Conservation (phyloP, 2,888 invertebrate species). For the Lypha dubia region DNA sequence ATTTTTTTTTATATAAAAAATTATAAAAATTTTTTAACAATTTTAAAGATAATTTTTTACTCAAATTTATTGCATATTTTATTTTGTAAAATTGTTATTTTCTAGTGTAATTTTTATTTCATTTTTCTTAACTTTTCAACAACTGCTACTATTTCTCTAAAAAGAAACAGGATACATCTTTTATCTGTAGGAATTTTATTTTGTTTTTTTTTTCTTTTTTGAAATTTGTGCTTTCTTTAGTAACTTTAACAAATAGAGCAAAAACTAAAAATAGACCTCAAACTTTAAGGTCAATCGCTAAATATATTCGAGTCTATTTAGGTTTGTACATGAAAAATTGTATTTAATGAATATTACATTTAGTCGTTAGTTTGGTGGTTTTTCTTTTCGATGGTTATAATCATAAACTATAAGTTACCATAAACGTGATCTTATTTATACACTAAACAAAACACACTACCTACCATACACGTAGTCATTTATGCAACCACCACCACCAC, state of each 20-base stretch:
- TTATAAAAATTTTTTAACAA: too few species aligned
- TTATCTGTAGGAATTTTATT: too few species aligned
- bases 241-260: background rate
- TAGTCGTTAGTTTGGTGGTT: conserved; percentile 38
- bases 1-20: too few species aligned
- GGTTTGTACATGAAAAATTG: conserved; percentile 57
- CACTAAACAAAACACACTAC: conserved; percentile 24
- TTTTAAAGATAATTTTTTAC: too few species aligned
- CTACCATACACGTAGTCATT: background rate
- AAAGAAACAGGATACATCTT: too few species aligned
- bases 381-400: conserved; percentile 51
- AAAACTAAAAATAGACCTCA: conserved; percentile 18
- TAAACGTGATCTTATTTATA: conserved; percentile 72
- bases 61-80: too few species aligned
- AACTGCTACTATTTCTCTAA: too few species aligned
- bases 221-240: background rate
- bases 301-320: conserved; percentile 55
- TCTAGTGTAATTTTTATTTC: too few species aligned
- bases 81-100: too few species aligned
- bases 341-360: conserved; percentile 68
- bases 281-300: conserved; percentile 57
- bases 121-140: background rate
- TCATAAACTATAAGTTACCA: conserved; percentile 72
- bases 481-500: conserved; percentile 5
- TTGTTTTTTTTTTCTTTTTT: background rate